Evolutionary conservation across 2,888 invertebrate genomes (phyloP).

Genomic region (Anthophora plumipes): DNA sequence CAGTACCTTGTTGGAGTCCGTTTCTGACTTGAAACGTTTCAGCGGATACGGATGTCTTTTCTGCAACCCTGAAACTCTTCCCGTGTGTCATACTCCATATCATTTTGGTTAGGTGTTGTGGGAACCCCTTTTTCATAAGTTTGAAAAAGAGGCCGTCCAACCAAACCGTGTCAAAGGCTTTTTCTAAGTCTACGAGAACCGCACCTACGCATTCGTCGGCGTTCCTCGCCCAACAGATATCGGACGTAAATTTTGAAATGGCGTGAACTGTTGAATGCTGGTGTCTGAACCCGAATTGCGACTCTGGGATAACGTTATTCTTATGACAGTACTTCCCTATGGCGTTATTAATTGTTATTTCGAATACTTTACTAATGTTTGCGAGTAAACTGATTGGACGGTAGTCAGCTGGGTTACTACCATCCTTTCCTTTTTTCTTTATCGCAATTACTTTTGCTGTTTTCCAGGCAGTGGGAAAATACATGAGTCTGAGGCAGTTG

Average conservation of each 20-base stretch:
- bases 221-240: constrained; percentile 31
- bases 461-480: constrained; percentile 71
- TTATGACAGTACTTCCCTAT: constrained; percentile 32
- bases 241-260: background rate
- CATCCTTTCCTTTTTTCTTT: constrained; percentile 34
- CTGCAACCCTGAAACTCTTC: constrained; percentile 27
- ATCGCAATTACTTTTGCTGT: constrained; percentile 65
- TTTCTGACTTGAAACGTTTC: background rate
- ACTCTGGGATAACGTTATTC: constrained; percentile 61
- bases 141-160: constrained; percentile 40
- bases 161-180: constrained; percentile 39
- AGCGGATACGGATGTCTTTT: background rate
- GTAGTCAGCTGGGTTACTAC: constrained; percentile 64
- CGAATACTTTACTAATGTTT: constrained; percentile 71
- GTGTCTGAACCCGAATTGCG: constrained; percentile 70
- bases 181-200: constrained; percentile 28
- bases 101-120: background rate
- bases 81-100: constrained; percentile 41
- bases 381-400: constrained; percentile 60
- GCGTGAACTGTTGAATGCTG: constrained; percentile 1
- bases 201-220: constrained; percentile 26
- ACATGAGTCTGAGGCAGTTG: constrained; percentile 66
- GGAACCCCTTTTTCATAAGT: constrained; percentile 42
- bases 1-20: background rate
- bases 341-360: constrained; percentile 61